Evolutionary conservation across 1,140 invertebrate species (phyloP), one percentile per base, ranked within the genome.

Genomic region (Dreissena rostriformis): DNA sequence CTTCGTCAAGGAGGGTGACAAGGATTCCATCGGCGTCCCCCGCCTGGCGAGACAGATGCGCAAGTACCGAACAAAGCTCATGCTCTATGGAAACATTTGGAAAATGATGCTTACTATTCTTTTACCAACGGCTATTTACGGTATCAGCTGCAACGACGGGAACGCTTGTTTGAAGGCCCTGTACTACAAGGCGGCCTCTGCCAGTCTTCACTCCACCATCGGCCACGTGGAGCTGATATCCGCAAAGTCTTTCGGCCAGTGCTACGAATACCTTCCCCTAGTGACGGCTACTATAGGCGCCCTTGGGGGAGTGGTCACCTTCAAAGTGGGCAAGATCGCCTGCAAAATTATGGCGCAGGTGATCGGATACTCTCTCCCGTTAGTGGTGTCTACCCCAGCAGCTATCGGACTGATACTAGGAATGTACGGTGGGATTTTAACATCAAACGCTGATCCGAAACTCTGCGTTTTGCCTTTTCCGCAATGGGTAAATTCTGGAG

Each of bases 391-490:
- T 2, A 88, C 89, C 0, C 89, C 91, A 8, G 81, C 90, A 22
- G 86, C 88, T n/a, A 84, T 90, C 53, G 88, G 77, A n/a, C 55
- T 91, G 0, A 55, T 88, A 0, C 53, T 83, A 12, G 73, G 63
- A 12, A 83, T 83, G 73, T 83, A 77, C 83, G 55, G 68, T 84
- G 52, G 78, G 57, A 1, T 87, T 72, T 55, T 70, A 2, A 75
- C 80, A 10, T 84, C 86, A 22, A 17, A 11, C 15, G 39, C 68
- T 53, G 52, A 61, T 65, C 22, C 57, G 22, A 61, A 24, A 19
- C 68, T 63, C 6, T 76, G 76, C 84, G 24, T 24, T 51, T 11
- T 87, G 98, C 77, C 68, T n/a, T 71, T 82, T 85, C 71, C 82
- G 22, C 0, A 74, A 80, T 87, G 79, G 84, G 15, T 28, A 15